phyloP scores from a whole-genome alignment of 64 coral and sea anemone species.

The Orbicella faveolata region DNA sequence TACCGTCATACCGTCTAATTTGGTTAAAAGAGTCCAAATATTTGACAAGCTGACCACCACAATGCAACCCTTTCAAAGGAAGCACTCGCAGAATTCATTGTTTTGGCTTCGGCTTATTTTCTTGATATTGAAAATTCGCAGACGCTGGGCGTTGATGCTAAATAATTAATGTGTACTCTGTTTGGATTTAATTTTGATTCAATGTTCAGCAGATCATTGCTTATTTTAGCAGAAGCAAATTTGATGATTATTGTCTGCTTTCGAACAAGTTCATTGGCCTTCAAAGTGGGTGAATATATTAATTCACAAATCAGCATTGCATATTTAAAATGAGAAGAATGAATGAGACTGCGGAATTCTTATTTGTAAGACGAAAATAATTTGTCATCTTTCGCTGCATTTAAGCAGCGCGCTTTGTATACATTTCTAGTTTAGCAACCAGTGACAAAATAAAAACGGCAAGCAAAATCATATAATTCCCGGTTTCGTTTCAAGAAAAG shows the following conservation, averaged over 20 bases:
- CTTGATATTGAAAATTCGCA: background rate
- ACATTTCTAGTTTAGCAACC: background rate
- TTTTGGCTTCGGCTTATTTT: no score
- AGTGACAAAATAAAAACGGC: no score
- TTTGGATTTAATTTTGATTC: slow-evolving; percentile 7
- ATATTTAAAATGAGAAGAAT: background rate
- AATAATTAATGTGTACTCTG: slow-evolving; percentile 26
- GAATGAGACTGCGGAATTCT: background rate
- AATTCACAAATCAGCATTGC: background rate
- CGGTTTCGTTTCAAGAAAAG: background rate
- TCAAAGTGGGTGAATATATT: background rate
- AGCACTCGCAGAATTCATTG: no score
- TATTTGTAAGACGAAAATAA: background rate
- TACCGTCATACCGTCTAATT: no score
- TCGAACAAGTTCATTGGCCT: background rate
- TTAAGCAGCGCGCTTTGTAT: background rate
- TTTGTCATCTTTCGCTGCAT: background rate
- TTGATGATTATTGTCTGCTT: background rate
- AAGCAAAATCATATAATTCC: no score
- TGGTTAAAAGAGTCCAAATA: no score
- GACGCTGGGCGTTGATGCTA: background rate
- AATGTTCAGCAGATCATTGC: background rate
- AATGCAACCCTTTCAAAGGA: no score
- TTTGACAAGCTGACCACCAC: no score
- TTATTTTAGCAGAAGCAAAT: background rate